Conservation (phyloP, 1,140 invertebrate species). For the Drosophila aff. region DNA sequence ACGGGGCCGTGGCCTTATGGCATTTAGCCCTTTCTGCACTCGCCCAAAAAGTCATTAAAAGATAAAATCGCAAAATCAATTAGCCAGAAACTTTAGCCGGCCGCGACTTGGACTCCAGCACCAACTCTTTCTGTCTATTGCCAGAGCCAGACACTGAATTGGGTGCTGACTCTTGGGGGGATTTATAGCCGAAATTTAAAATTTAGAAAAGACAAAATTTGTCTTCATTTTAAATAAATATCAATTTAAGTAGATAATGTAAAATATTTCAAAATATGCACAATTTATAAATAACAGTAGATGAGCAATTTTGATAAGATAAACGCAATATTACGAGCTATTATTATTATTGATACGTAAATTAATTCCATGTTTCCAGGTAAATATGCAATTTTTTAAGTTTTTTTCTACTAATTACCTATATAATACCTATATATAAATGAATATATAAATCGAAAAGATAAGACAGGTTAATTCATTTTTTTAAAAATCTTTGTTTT, state of each 20-base stretch:
- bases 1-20: background rate
- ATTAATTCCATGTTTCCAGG: no score
- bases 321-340: no score
- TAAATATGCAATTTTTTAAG: no score
- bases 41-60: slow-evolving; percentile 81
- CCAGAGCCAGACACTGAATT: background rate
- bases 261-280: no score
- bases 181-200: background rate
- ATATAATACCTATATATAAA: no score
- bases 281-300: no score
- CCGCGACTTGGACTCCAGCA: slow-evolving; percentile 13
- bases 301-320: no score
- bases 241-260: background rate
- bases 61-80: slow-evolving; percentile 84
- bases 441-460: no score
- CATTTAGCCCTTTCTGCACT: slow-evolving; percentile 54
- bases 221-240: background rate
- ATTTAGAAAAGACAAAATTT: background rate
- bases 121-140: slow-evolving; percentile 15
- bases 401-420: no score
- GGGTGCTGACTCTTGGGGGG: background rate
- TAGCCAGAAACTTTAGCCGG: slow-evolving; percentile 78
- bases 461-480: no score
- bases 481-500: no score
- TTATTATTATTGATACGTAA: no score